phyloP scores from a whole-genome alignment of 2,888 invertebrate species.

The Agrochola litura region DNA sequence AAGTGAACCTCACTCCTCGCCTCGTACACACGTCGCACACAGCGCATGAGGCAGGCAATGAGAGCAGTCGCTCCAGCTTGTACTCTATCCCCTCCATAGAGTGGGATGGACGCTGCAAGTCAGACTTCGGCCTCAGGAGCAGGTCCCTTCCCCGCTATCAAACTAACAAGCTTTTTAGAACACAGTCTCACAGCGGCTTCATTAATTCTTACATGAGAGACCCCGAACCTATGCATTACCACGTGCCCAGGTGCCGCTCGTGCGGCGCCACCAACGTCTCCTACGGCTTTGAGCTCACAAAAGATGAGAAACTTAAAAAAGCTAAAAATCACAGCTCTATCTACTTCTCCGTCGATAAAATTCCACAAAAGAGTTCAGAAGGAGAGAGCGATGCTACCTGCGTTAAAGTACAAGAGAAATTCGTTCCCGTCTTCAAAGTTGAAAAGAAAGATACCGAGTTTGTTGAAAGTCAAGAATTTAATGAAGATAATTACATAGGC shows the following conservation, averaged over 20 bases:
- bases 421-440: conserved; percentile 77
- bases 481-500: conserved; percentile 84
- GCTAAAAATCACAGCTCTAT: conserved; percentile 61
- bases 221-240: conserved; percentile 84
- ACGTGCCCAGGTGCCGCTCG: conserved; percentile 82
- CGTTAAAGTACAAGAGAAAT: conserved; percentile 76
- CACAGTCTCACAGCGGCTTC: conserved; percentile 85
- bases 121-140: conserved; percentile 75
- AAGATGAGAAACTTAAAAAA: conserved; percentile 65
- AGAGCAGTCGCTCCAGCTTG: conserved; percentile 81
- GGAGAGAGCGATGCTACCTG: conserved; percentile 50
- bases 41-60: conserved; percentile 65
- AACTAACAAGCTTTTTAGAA: conserved; percentile 77
- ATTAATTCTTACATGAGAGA: conserved; percentile 82
- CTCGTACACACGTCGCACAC: conserved; percentile 61
- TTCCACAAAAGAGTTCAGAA: conserved; percentile 76
- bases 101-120: conserved; percentile 80
- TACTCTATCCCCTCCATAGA: conserved; percentile 84
- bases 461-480: conserved; percentile 86
- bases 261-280: conserved; percentile 77
- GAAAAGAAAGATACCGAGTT: conserved; percentile 76
- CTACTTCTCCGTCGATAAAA: conserved; percentile 80
- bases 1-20: conserved; percentile 77
- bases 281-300: conserved; percentile 75
- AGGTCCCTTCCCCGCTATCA: conserved; percentile 78